Percentiles rank a stretch among this genome's conserved stretches.
Conservation (phyloP, 2,797 vertebrate species). For the Microhierax caerulescens region DNA sequence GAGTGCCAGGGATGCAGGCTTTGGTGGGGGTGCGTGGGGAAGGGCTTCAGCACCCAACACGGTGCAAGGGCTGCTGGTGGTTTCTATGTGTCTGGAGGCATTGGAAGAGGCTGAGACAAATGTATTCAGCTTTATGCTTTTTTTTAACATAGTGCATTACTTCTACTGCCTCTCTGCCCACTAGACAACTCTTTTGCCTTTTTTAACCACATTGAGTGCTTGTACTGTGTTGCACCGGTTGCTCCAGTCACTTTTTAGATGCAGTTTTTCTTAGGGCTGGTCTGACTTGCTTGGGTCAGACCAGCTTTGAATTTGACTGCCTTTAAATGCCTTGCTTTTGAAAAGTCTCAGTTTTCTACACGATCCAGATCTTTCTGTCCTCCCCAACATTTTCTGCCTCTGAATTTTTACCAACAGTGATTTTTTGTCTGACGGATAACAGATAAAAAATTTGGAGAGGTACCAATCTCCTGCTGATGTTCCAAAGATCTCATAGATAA, state of each 20-base stretch:
- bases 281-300: background rate
- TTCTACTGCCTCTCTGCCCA: background rate
- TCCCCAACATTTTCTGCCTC: background rate
- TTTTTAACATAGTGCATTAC: background rate
- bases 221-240: background rate
- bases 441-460: background rate
- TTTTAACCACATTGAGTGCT: background rate
- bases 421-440: background rate
- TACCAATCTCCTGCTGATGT: background rate
- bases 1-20: background rate
- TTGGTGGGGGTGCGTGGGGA: background rate
- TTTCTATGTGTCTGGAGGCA: background rate
- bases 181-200: background rate
- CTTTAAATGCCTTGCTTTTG: background rate
- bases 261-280: background rate
- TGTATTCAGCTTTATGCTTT: background rate
- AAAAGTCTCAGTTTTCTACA: background rate
- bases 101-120: background rate
- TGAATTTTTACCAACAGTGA: background rate
- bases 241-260: background rate
- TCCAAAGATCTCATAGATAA: background rate
- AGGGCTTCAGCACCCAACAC: background rate
- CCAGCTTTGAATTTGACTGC: background rate
- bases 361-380: background rate
- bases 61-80: background rate